phyloP scores from a whole-genome alignment of 2,888 invertebrate species.

The Bhutanitis thaidina region DNA sequence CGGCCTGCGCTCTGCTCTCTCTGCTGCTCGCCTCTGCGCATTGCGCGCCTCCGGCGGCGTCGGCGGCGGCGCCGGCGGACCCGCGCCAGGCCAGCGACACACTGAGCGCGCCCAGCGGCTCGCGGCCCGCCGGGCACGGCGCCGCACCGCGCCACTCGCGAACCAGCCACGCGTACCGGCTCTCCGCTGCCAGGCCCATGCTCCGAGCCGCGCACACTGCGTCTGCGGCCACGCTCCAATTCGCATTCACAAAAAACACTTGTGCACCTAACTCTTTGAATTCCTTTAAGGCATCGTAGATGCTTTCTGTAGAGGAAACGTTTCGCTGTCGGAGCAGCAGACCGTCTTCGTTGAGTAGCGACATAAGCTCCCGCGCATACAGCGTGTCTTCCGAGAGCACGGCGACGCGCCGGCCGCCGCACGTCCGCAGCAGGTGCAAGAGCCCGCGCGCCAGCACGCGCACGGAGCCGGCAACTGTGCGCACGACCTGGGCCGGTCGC shows the following conservation, averaged over 20 bases:
- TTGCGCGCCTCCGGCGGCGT: not conserved
- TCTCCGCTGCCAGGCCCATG: conserved; percentile 62
- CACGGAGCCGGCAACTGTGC: conserved; percentile 24
- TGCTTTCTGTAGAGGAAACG: conserved; percentile 10
- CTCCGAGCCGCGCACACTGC: conserved; percentile 82
- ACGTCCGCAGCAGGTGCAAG: conserved; percentile 23
- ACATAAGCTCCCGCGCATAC: conserved; percentile 23
- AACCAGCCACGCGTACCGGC: conserved; percentile 43
- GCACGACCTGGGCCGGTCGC: conserved; percentile 18
- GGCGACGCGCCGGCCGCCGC: conserved; percentile 85
- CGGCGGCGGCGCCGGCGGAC: conserved; percentile 10
- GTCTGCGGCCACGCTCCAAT: conserved; percentile 79
- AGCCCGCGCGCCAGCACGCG: conserved; percentile 27
- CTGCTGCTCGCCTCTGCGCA: not conserved
- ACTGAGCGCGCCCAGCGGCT: conserved; percentile 19
- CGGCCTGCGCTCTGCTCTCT: too few relatives aligned
- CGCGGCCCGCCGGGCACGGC: conserved; percentile 3
- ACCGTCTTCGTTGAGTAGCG: conserved; percentile 6
- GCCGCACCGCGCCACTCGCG: conserved; percentile 37
- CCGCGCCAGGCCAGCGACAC: conserved; percentile 21
- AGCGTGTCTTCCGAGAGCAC: conserved; percentile 82
- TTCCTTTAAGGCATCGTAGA: conserved; percentile 16
- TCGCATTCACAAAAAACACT: conserved; percentile 90
- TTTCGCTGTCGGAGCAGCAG: conserved; percentile 3
- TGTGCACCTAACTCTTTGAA: conserved; percentile 70